A percentile compares a stretch with the other conserved stretches of the same genome.
These are phyloP conservation scores for Crocodylus rhombifer DNA, from an alignment of 2,797 vertebrate species.

Conservation along the genomic window DNA sequence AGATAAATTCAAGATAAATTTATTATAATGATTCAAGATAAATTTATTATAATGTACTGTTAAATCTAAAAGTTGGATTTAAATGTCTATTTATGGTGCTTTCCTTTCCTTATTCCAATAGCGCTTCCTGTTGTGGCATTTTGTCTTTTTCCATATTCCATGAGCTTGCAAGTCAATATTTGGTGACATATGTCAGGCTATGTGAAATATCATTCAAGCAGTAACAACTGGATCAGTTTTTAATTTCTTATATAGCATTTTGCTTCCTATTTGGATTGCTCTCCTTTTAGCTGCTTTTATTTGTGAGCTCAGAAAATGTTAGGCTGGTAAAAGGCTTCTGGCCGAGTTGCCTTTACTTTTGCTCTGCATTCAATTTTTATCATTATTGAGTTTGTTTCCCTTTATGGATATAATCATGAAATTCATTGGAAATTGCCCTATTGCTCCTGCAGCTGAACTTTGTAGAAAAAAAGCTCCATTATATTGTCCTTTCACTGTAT, in stretches of 20 bases:
- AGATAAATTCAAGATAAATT: background rate
- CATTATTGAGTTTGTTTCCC: constrained; percentile 22
- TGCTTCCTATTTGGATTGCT: background rate
- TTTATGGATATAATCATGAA: constrained; percentile 62
- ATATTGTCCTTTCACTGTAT: background rate
- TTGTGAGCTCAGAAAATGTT: background rate
- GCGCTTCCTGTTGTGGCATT: background rate
- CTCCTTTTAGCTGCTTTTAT: background rate
- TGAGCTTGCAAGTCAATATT: background rate
- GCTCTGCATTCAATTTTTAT: background rate
- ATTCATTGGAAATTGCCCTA: constrained; percentile 60
- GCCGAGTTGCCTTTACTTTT: constrained; percentile 4
- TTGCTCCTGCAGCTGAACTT: constrained; percentile 36
- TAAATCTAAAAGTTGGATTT: background rate
- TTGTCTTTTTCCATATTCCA: background rate
- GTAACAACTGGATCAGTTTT: background rate
- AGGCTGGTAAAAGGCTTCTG: background rate
- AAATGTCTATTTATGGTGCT: background rate
- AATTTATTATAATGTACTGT: background rate
- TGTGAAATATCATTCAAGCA: background rate
- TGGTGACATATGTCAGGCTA: constrained; percentile 18
- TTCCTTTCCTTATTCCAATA: background rate
- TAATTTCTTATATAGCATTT: constrained; percentile 27
- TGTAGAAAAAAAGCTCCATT: constrained; percentile 38
- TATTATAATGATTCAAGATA: too few species aligned